A percentile compares a stretch with the other conserved stretches of the same genome.
These are phyloP conservation scores for Petrolisthes cinctipes DNA, from an alignment of 2,888 invertebrate genomes.

Conservation along the genomic window DNA sequence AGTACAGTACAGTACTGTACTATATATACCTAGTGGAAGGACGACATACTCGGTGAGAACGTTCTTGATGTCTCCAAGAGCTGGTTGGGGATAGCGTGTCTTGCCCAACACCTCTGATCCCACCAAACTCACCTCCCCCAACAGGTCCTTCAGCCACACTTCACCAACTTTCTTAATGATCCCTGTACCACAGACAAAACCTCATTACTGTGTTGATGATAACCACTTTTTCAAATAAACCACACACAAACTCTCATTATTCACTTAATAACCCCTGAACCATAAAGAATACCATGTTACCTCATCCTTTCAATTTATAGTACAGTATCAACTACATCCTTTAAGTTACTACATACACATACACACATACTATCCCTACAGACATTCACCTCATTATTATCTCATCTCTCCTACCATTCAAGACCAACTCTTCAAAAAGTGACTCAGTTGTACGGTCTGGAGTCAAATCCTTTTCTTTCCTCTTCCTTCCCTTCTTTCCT, in stretches of 20 bases:
- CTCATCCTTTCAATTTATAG: not conserved
- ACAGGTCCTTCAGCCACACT: constrained; percentile 78
- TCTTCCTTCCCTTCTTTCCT: constrained; percentile 89
- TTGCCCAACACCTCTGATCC: constrained; percentile 59
- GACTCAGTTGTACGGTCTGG: constrained; percentile 89
- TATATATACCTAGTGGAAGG: constrained; percentile 79
- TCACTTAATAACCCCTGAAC: not conserved
- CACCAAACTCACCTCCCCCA: constrained; percentile 78
- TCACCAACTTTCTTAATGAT: constrained; percentile 86
- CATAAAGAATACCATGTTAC: not conserved
- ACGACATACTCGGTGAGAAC: constrained; percentile 89
- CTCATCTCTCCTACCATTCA: constrained; percentile 76
- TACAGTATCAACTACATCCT: not conserved
- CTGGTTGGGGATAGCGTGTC: constrained; percentile 76
- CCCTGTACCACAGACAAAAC: constrained; percentile 15
- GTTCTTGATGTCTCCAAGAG: constrained; percentile 86
- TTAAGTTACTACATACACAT: not conserved
- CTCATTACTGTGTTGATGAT: not conserved
- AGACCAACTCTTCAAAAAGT: constrained; percentile 90
- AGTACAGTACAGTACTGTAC: no score
- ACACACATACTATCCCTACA: not conserved
- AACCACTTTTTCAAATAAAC: no score
- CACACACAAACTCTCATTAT: not conserved
- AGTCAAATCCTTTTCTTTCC: constrained; percentile 94
- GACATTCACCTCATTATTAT: not conserved